Conservation (phyloP, 2,888 invertebrate genomes). For the Diplolepis rosae region DNA sequence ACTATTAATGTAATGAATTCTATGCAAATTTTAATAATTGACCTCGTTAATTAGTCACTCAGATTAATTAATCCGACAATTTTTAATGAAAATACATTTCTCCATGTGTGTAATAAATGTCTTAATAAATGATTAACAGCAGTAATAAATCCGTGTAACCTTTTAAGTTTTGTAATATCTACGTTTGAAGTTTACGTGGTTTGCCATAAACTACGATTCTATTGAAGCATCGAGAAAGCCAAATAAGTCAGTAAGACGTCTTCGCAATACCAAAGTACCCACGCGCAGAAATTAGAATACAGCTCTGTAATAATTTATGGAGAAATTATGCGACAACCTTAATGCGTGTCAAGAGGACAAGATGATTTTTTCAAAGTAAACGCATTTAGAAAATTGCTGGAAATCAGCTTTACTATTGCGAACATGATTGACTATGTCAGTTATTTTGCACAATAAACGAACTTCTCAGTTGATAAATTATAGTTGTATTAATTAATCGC, state of each 20-base stretch:
- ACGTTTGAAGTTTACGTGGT: neutral
- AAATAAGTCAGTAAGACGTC: constrained; percentile 16
- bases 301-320: constrained; percentile 21
- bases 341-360: constrained; percentile 30
- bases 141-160: constrained; percentile 17
- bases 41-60: neutral
- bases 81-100: too few relatives aligned
- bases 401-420: neutral
- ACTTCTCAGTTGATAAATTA: too few relatives aligned
- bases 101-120: too few relatives aligned
- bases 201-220: constrained; percentile 14
- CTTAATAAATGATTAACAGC: neutral
- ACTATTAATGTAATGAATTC: neutral
- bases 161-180: neutral
- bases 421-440: neutral
- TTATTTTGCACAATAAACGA: too few relatives aligned
- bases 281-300: constrained; percentile 28
- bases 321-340: constrained; percentile 18
- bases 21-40: constrained; percentile 18
- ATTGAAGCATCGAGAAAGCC: neutral
- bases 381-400: constrained; percentile 13
- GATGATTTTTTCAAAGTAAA: constrained; percentile 9
- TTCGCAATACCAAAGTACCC: constrained; percentile 19
- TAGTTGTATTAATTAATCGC: too few relatives aligned
- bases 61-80: too few relatives aligned